Base-by-base conservation (phyloP, 2,113 vertebrate species). In the Phycodurus eques region DNA sequence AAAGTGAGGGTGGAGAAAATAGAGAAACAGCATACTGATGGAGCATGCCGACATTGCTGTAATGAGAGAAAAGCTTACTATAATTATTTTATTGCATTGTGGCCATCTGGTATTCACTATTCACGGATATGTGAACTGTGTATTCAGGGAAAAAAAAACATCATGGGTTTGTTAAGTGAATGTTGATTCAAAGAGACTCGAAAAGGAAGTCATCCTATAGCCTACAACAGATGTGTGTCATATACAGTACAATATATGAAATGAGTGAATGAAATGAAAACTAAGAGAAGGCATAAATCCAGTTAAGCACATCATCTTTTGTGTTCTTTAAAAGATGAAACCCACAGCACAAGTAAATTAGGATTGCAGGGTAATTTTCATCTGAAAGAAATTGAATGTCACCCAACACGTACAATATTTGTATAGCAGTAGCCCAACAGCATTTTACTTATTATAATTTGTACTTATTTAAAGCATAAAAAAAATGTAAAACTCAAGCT, bases 41-140 rank as follows among this genome's bases (percentile, higher is more conserved):
- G 17, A 5, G 9, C 57, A 31, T 68, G 17, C 65, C 44, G 35
- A 43, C n/a, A 62, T 56, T 68, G 17, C 3, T n/a, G 6, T 68
- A 53, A 56, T 63, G 27, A 31, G 5, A 54, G 61, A 62, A 35
- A 72, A 62, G 64, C 17, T 62, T 51, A 42, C 65, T 35, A 44
- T 60, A 33, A 53, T 61, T 31, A 44, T 43, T 17, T 42, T 20
- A 39, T 64, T 19, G 56, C 54, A 39, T 46, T 59, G 19, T 8
- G 12, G 39, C 27, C 49, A 70, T 65, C 49, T 46, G 31, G 68
- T 44, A 10, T 14, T 60, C 6, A 14, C 4, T 15, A 60, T 60
- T 15, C 10, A 13, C 10, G 11, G 2, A 57, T 57, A 57, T 27
- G n/a, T 4, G 27, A 57, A 57, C 10, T 57, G 54, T 57, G 54